A percentile compares a stretch with the other conserved stretches of the same genome.
Conservation (phyloP, 1,140 invertebrate species). For the Euwallacea fornicatus region DNA sequence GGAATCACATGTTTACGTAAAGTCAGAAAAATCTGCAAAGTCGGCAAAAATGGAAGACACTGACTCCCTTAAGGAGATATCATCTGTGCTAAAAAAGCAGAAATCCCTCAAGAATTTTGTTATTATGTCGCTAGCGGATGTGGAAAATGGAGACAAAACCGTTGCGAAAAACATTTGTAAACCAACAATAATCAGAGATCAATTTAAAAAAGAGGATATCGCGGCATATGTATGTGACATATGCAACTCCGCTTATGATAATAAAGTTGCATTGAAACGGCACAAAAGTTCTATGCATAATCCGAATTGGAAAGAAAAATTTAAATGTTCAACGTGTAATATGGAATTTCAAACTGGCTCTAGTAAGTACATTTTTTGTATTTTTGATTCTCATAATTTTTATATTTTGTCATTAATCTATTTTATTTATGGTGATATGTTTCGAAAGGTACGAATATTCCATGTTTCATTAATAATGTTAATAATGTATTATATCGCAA, state of each 20-base stretch:
- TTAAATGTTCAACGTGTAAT: slow-evolving; percentile 10
- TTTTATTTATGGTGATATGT: not conserved
- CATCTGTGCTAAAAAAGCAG: too few species aligned
- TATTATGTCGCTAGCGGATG: not conserved
- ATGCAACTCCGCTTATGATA: not conserved
- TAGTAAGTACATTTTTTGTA: not conserved
- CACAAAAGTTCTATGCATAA: slow-evolving; percentile 13
- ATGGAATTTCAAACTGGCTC: slow-evolving; percentile 1
- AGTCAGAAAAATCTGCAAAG: too few species aligned
- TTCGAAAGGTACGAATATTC: too few species aligned
- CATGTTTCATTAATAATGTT: too few species aligned
- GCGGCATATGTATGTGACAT: slow-evolving; percentile 5
- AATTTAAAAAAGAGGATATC: not conserved
- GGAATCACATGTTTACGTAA: too few species aligned
- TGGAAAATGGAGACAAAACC: not conserved
- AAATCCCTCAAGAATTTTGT: too few species aligned
- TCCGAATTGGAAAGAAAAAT: slow-evolving; percentile 15
- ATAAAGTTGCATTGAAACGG: not conserved
- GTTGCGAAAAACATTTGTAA: not conserved
- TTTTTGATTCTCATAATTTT: not conserved
- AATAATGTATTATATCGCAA: too few species aligned
- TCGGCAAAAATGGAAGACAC: too few species aligned
- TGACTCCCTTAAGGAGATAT: too few species aligned
- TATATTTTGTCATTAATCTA: not conserved
- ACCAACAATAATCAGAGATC: too few species aligned